Evolutionary conservation across 2,797 vertebrate species (phyloP), one percentile per base, ranked within the genome.

Genomic region (Gadopsis marmoratus): DNA sequence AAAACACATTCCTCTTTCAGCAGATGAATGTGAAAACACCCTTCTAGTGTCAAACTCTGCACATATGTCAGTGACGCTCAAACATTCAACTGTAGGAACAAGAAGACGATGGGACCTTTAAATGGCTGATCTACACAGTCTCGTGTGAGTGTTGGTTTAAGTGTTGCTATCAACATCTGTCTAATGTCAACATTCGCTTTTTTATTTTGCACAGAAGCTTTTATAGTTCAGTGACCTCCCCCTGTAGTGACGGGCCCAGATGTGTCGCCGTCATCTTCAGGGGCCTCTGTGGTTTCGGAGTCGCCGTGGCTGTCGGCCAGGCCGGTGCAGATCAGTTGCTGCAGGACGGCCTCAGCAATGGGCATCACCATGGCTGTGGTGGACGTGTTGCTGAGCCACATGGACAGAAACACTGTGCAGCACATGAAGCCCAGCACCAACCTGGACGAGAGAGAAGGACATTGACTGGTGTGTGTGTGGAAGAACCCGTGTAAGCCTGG

Each of bases 361-460:
- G 98, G 98, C 98, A 99, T 99, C 93, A 99, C 98, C 98, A 99
- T 99, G 88, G 98, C 98, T 0, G 98, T 99, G 85, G 97, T 99
- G 89, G 98, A 99, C 2, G 98, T 99, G 94, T 99, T 99, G 88
- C 98, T 99, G 81, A 99, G 96, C 98, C 98, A 99, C 98, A 99
- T 99, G 91, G 98, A 99, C 66, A 99, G 95, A 79, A 97, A 94
- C 0, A 96, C 96, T 0, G 98, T 99, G 75, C 98, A 99, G 89
- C 97, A 98, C 98, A 99, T 99, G 93, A 99, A 99, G 70, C 98
- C 99, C 7, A 99, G 95, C 65, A 99, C 97, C 88, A 99, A 79
- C 97, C 98, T 99, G 88, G 23, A 50, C 0, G 1, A 63, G 12
- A 51, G 17, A 77, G 7, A 69, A 16, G 1, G 21, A 9, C 0